phyloP scores from a whole-genome alignment of 2,888 invertebrate genomes.

The Diloba caeruleocephala region DNA sequence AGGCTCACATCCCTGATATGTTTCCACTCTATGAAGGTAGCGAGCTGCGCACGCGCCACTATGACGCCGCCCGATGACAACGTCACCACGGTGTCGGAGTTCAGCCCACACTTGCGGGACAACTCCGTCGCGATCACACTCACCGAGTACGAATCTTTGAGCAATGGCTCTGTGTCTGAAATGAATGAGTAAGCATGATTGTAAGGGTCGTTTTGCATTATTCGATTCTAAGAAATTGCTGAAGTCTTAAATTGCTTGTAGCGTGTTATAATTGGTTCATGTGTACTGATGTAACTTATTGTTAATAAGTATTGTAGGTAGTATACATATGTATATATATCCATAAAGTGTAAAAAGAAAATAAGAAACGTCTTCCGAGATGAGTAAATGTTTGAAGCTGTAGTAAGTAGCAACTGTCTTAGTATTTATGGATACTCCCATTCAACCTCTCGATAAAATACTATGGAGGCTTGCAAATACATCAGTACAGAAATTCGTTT shows the following conservation, averaged over 20 bases:
- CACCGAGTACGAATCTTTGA: slow-evolving; percentile 88
- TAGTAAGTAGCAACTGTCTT: no score
- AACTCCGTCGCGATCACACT: slow-evolving; percentile 90
- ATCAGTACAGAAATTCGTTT: no score
- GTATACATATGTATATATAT: no score
- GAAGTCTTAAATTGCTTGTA: no score
- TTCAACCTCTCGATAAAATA: no score
- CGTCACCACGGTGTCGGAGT: slow-evolving; percentile 88
- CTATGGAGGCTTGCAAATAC: no score
- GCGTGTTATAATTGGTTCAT: no score
- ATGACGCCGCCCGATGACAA: slow-evolving; percentile 87
- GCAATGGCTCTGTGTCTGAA: slow-evolving; percentile 83
- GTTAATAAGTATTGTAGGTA: no score
- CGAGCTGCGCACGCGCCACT: slow-evolving; percentile 85
- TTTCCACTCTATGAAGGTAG: slow-evolving; percentile 89
- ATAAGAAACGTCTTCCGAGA: no score
- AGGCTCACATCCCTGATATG: slow-evolving; percentile 89
- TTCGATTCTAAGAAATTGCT: not conserved
- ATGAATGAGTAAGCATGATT: slow-evolving; percentile 58
- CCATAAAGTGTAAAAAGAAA: no score
- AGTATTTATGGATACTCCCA: no score
- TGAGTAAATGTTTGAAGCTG: not conserved
- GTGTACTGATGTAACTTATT: no score
- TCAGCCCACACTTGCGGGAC: slow-evolving; percentile 90
- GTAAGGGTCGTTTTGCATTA: slow-evolving; percentile 33